Evolutionary conservation across 2,888 invertebrate species (phyloP), one percentile per base, ranked within the genome.

Genomic region (Caenorhabditis becei): DNA sequence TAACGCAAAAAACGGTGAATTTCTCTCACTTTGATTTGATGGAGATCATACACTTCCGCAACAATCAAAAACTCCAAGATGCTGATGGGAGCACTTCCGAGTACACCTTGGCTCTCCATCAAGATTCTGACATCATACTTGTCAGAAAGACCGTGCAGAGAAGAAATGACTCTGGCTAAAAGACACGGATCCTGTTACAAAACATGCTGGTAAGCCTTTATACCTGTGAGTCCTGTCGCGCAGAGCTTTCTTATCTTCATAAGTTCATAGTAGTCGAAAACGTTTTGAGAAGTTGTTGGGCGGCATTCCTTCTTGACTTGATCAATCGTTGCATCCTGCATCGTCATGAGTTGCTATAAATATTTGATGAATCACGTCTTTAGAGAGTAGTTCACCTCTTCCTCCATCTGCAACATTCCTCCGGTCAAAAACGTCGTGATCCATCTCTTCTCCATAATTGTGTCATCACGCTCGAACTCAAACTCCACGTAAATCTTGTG

Each of bases 11-110:
- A 24, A 24, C 26, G 14, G 24, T 8, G 3, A 24, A 10, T 24
- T 24, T 11, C 4, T 10, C 44, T 44, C 16, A 51, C 51, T 4
- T 10, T 56, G 10, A 56, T 32, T 7, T 2, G 4, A 32, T 56
- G 32, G 32, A 56, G 14, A 56, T 14, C 32, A 24, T 23, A 56
- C n/a, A n/a, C 54, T 56, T 56, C 54, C 2, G 54, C 28, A n/a
- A 56, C 10, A 1, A 56, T 26, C n/a, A 56, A 32, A 32, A 56
- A 56, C 32, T 56, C 54, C 18, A 56, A 14, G 18, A 56, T 14
- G 4, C 32, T 56, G 23, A 28, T 4, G 4, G 54, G 54, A 2
- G 32, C 28, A n/a, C n/a, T 1, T 5, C 14, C 28, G 23, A 2
- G 32, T 8, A 28, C 16, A 2, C 2, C 32, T 32, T 32, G 16